Percentiles rank a stretch among this genome's conserved stretches.
These are phyloP conservation scores for Sturnus vulgaris DNA, from an alignment of 2,113 vertebrate genomes.

Conservation along the genomic window DNA sequence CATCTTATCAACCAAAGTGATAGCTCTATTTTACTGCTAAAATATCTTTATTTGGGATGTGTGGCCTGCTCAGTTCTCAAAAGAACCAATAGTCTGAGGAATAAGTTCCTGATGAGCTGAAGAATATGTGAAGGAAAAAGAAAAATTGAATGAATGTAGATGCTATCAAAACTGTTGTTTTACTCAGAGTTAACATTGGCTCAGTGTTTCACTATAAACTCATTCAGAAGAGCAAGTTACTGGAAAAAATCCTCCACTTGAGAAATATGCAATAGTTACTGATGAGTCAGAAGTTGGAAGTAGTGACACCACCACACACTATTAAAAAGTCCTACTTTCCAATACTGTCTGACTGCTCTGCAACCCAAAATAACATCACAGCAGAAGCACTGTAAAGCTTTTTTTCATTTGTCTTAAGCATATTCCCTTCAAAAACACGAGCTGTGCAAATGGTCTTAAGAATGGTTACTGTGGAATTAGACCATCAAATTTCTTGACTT, in stretches of 20 bases:
- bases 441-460: background rate
- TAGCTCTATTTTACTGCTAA: background rate
- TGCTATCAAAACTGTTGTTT: constrained; percentile 15
- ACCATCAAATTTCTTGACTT: constrained; percentile 45
- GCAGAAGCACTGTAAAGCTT: background rate
- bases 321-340: constrained; percentile 43
- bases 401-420: background rate
- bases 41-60: background rate
- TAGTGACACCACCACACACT: constrained; percentile 20
- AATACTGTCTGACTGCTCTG: constrained; percentile 13
- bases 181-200: constrained; percentile 23
- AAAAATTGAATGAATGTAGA: constrained; percentile 40
- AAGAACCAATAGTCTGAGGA: background rate
- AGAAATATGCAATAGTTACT: constrained; percentile 43
- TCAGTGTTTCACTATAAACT: constrained; percentile 34
- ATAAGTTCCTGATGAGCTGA: background rate
- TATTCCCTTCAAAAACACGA: background rate
- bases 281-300: constrained; percentile 61
- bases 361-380: background rate
- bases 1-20: background rate
- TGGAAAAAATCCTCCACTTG: constrained; percentile 44
- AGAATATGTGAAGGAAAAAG: background rate
- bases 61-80: background rate
- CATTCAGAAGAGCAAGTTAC: constrained; percentile 60
- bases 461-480: background rate